phyloP scores from a whole-genome alignment of 2,888 invertebrate species.

The Crepidodera aurea region DNA sequence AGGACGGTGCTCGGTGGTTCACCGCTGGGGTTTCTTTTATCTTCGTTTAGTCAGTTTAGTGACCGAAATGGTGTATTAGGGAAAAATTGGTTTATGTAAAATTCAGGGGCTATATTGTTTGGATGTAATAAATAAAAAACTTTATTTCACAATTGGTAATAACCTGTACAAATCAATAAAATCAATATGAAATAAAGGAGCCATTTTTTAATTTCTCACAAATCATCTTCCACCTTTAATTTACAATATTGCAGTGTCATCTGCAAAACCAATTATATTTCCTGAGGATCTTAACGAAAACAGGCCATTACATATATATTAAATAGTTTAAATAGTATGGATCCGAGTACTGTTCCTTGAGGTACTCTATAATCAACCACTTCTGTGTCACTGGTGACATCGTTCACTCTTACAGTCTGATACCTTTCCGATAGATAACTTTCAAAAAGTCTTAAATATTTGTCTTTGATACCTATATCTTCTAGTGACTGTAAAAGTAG shows the following conservation, averaged over 20 bases:
- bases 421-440: not conserved
- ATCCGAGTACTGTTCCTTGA: slow-evolving; percentile 12
- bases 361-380: slow-evolving; percentile 8
- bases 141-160: too few species aligned
- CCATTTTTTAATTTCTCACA: too few species aligned
- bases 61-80: not conserved
- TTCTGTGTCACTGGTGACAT: not conserved
- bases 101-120: too few species aligned
- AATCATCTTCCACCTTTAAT: too few species aligned
- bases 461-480: slow-evolving; percentile 9
- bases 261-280: slow-evolving; percentile 14
- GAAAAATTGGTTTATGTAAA: not conserved
- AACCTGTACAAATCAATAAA: too few species aligned
- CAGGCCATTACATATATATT: slow-evolving; percentile 7
- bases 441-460: slow-evolving; percentile 3
- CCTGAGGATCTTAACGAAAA: not conserved
- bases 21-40: slow-evolving; percentile 18
- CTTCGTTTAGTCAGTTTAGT: not conserved
- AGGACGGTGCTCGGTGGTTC: slow-evolving; percentile 13
- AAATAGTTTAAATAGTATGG: slow-evolving; percentile 9
- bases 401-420: slow-evolving; percentile 1
- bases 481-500: slow-evolving; percentile 6
- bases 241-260: slow-evolving; percentile 11
- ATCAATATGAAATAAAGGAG: too few species aligned
- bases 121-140: too few species aligned